phyloP scores from a whole-genome alignment of 2,113 vertebrate genomes.

The Centropus bengalensis region DNA sequence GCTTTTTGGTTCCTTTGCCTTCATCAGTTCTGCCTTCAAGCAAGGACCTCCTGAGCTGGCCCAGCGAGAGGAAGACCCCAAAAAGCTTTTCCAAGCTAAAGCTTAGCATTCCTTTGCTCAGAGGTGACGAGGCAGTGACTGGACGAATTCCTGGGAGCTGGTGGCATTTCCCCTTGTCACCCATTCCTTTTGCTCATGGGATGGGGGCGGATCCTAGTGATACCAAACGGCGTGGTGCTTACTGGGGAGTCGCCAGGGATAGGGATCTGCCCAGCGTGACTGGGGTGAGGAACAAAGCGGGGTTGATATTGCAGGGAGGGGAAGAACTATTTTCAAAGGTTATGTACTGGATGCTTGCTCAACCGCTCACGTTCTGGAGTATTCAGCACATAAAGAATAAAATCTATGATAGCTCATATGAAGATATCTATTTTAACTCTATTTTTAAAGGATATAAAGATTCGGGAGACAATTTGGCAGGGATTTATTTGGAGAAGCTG shows the following conservation, averaged over 20 bases:
- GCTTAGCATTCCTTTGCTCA: constrained; percentile 24
- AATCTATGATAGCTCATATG: constrained; percentile 66
- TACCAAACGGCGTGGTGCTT: constrained; percentile 7
- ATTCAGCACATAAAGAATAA: constrained; percentile 59
- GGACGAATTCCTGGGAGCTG: constrained; percentile 19
- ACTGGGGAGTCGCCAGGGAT: constrained; percentile 42
- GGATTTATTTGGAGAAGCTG: constrained; percentile 66
- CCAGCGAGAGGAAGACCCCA: constrained; percentile 31
- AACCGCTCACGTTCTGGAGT: constrained; percentile 29
- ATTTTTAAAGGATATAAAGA: constrained; percentile 66
- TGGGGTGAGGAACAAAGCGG: background rate
- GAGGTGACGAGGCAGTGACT: constrained; percentile 21
- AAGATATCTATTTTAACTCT: constrained; percentile 72
- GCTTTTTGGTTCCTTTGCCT: constrained; percentile 58
- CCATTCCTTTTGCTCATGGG: background rate
- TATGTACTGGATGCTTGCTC: constrained; percentile 64
- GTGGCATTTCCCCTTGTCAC: background rate
- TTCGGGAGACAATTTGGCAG: constrained; percentile 66
- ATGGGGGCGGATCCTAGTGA: background rate
- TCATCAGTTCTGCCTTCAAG: constrained; percentile 45
- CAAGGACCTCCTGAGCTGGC: constrained; percentile 26
- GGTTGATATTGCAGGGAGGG: constrained; percentile 34
- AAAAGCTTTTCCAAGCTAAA: constrained; percentile 28
- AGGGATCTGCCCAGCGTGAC: constrained; percentile 46
- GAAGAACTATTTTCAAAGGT: constrained; percentile 57